Evolutionary conservation across 2,888 invertebrate species (phyloP), one percentile per base, ranked within the genome.

Genomic region (Morinoia aosen): DNA sequence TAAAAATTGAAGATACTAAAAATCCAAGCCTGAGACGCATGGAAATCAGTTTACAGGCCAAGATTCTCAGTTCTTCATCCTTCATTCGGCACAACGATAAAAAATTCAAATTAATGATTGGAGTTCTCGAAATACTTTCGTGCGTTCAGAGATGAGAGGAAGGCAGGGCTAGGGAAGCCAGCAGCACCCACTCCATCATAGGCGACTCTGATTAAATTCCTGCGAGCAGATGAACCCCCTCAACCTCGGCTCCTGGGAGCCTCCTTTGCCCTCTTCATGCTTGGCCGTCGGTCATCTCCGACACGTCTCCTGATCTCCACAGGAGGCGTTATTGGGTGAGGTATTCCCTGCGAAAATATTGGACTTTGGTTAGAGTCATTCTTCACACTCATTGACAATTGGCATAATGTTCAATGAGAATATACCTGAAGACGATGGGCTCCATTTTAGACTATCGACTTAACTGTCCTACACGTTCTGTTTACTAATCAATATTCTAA

Each of bases 131-230:
- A 90, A 90, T 88, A 8, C n/a, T 88, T 88, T 11, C n/a, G 33
- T 19, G 39, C 12, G 39, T 88, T 88, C 11, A 33, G 16, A 48
- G 33, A 40, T 12, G 40, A 90, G 40, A 90, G 90, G 40, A 14
- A 40, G 19, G 39, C 40, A 19, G 39, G 90, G 40, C 48, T 3
- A 39, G 11, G 48, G 90, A 39, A 40, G 14, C 19, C 48, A 40
- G 90, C 90, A 12, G 40, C 8, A 14, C 90, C 90, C 90, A 90
- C 90, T 90, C 90, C 90, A 90, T 90, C 90, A 90, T 39, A 90
- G 90, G 40, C 90, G 16, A 39, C 90, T 90, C 12, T 90, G 90
- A 90, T 90, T 39, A 90, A 90, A 90, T 90, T 90, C 90, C 48
- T 90, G 40, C 5, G 90, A 14, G 90, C 40, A 33, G 90, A 90